Evolutionary conservation across 2,797 vertebrate species (phyloP).

Genomic region (Nothura maculosa): DNA sequence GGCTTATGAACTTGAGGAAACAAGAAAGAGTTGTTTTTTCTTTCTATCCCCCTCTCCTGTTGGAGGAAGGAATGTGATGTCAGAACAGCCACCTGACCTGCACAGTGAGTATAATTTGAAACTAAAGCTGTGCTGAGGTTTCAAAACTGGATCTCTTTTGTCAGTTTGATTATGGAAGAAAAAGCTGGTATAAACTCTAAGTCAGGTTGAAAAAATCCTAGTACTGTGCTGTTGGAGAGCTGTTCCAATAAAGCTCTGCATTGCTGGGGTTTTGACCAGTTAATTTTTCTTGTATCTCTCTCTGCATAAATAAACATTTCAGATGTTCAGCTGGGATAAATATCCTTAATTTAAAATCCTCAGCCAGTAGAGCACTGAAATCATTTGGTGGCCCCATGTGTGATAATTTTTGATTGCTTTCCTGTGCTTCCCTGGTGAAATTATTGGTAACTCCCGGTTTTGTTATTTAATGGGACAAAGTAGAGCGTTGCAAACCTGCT

Average conservation of each 20-base stretch:
- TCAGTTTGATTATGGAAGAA: not conserved
- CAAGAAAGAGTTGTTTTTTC: not conserved
- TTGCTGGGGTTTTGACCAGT: constrained; percentile 34
- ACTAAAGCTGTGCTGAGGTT: not conserved
- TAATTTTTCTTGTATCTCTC: constrained; percentile 83
- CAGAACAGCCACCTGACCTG: not conserved
- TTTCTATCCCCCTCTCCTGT: accelerated
- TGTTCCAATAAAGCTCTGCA: not conserved
- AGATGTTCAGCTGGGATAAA: constrained; percentile 90
- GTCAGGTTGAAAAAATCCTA: not conserved
- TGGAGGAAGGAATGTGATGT: not conserved
- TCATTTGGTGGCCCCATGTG: constrained; percentile 79
- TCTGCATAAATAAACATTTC: constrained; percentile 90
- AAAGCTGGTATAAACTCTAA: not conserved
- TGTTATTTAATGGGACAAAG: constrained; percentile 84
- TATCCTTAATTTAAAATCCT: constrained; percentile 88
- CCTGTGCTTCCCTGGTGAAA: constrained; percentile 78
- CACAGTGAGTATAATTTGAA: not conserved
- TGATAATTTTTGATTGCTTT: constrained; percentile 85
- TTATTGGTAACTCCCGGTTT: constrained; percentile 87
- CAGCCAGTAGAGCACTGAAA: constrained; percentile 81
- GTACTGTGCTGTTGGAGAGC: not conserved
- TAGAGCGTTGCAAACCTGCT: constrained; percentile 58
- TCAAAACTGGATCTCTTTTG: not conserved
- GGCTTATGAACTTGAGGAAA: not conserved